These are phyloP conservation scores for Polyommatus iphigenia DNA, from an alignment of 2,888 invertebrate genomes.

Conservation along the genomic window DNA sequence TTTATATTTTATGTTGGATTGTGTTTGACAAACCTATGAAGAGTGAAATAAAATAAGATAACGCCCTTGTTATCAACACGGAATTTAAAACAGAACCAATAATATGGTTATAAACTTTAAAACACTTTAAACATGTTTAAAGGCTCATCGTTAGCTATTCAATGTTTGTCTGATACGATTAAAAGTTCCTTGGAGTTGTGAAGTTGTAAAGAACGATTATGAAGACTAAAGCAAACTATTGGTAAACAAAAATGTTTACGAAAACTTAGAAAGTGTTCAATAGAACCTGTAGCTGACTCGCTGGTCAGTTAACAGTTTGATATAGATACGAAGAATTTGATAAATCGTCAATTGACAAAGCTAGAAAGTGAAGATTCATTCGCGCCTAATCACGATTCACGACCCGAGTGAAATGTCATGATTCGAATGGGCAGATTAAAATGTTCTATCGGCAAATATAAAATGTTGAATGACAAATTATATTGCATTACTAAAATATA, in stretches of 20 bases:
- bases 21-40: background rate
- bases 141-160: too few species aligned
- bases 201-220: too few species aligned
- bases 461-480: background rate
- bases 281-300: background rate
- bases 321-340: slow-evolving; percentile 14
- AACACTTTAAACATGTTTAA: too few species aligned
- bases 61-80: too few species aligned
- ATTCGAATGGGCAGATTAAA: background rate
- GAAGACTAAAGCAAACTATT: background rate
- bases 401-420: background rate
- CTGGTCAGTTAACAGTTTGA: background rate
- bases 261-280: slow-evolving; percentile 2
- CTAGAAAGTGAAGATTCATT: slow-evolving; percentile 12
- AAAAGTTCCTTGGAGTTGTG: too few species aligned
- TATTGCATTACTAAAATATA: too few species aligned
- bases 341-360: slow-evolving; percentile 1
- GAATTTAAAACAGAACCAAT: too few species aligned
- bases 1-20: background rate
- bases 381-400: slow-evolving; percentile 14
- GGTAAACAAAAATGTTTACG: background rate
- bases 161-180: too few species aligned
- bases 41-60: too few species aligned
- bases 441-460: background rate
- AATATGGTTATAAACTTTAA: too few species aligned